phyloP scores from a whole-genome alignment of 2,797 vertebrate genomes.

The Salarias fasciatus region DNA sequence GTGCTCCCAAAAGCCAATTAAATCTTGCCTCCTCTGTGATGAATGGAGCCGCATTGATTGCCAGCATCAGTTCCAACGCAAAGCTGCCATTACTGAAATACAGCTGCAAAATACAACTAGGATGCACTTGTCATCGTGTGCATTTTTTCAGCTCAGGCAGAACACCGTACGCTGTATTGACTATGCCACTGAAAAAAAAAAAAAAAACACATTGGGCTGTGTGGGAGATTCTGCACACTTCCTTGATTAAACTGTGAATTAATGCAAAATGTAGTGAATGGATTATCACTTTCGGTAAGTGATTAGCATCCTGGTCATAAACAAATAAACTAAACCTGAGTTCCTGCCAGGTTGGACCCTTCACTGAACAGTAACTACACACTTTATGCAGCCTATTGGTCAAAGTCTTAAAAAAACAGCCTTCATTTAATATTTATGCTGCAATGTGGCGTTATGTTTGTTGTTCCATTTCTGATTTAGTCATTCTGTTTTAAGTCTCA shows the following conservation, averaged over 20 bases:
- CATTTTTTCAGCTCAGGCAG: constrained; percentile 9
- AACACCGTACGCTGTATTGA: neutral
- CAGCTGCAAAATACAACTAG: neutral
- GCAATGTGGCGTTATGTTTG: constrained; percentile 24
- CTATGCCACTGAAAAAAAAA: constrained; percentile 9
- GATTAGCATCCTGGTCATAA: neutral
- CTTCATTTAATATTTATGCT: constrained; percentile 55
- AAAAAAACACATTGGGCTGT: neutral
- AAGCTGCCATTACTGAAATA: constrained; percentile 9
- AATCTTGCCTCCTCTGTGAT: neutral
- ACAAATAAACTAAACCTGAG: neutral
- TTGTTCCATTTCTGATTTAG: constrained; percentile 44
- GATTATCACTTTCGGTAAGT: neutral
- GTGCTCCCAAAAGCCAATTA: neutral
- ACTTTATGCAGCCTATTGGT: constrained; percentile 12
- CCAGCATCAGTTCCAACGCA: constrained; percentile 2
- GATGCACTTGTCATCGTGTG: neutral
- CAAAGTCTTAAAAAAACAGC: constrained; percentile 1
- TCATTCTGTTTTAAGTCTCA: constrained; percentile 50
- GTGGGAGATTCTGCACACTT: neutral
- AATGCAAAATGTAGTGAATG: too few relatives aligned
- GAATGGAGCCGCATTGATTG: neutral
- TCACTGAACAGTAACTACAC: neutral
- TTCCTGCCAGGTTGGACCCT: neutral
- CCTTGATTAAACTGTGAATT: too few relatives aligned